Base-by-base conservation (phyloP, 2,113 vertebrate genomes). In the Azemiops feae region DNA sequence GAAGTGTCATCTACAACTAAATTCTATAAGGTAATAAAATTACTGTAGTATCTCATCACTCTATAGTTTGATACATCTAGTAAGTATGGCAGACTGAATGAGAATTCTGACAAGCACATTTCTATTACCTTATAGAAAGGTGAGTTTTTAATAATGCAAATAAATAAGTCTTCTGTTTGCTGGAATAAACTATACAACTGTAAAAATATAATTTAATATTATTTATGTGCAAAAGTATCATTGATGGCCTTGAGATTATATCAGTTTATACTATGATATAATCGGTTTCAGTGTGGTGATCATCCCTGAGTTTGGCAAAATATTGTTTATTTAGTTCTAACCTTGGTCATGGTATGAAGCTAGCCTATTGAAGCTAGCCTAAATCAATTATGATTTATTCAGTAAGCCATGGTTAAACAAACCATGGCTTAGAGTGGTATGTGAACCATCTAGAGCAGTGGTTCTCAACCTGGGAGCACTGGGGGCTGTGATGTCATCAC, bases 1-100 rank as follows among this genome's bases (percentile, higher is more conserved):
- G 98, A 99, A 97, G 98, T 99, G 96, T 98, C 98, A 58, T 99
- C 99, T 30, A 99, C 99, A 64, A 99, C 98, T 30, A 99, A 98
- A 97, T 96, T 96, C 20, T 97, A 97, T 93, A 99, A 98, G 98
- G 99, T 99, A 97, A 97, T 96, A 93, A 92, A 92, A 95, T 45
- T 96, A 93, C 81, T 89, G 92, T 92, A 85, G 55, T 16, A 86
- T 53, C n/a, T 60, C 23, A 45, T 11, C 6, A 5, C 27, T 43
- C 45, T 69, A 50, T 53, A 53, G 50, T 81, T 23, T 81, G 87
- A 54, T 89, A 54, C 25, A 58, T 45, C 34, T 74, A 53, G 7
- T 34, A 87, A 39, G 6, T 27, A 45, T 30, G 2, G 50, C 45
- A 53, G 47, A 30, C 25, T 74, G 54, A 14, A 92, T 39, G 45